A percentile compares a stretch with the other conserved stretches of the same genome.
phyloP scores from a whole-genome alignment of 1,140 invertebrate species.

The Pachyrhynchus sulphureomaculatus region DNA sequence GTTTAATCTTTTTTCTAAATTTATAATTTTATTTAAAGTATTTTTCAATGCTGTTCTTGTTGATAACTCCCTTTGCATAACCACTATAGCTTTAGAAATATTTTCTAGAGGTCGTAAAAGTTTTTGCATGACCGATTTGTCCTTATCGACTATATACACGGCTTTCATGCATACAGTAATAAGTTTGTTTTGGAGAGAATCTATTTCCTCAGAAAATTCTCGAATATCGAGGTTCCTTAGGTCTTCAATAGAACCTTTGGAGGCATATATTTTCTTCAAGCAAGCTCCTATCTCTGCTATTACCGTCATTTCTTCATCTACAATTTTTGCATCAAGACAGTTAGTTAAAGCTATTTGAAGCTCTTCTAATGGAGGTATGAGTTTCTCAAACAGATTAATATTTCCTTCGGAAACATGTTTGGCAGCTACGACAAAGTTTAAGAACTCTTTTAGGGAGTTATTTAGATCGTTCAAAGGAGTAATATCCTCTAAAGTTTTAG shows the following conservation, averaged over 20 bases:
- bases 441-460: conserved; percentile 21
- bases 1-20: neutral
- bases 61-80: conserved; percentile 34
- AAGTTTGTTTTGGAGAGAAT: conserved; percentile 41
- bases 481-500: conserved; percentile 34
- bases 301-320: conserved; percentile 39
- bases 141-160: conserved; percentile 30
- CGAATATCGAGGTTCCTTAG: conserved; percentile 27
- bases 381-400: conserved; percentile 39
- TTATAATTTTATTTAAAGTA: conserved; percentile 11
- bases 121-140: conserved; percentile 42
- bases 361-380: conserved; percentile 36
- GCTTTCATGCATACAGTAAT: conserved; percentile 45
- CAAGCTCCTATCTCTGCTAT: conserved; percentile 37
- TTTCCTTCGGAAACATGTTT: conserved; percentile 40
- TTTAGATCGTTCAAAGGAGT: conserved; percentile 34
- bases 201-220: conserved; percentile 40
- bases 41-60: conserved; percentile 23
- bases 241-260: neutral
- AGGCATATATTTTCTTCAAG: conserved; percentile 30
- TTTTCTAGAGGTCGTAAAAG: conserved; percentile 41
- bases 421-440: conserved; percentile 38
- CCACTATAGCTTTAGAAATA: conserved; percentile 39
- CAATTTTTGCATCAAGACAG: conserved; percentile 32
- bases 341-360: conserved; percentile 37